Evolutionary conservation across 2,888 invertebrate genomes (phyloP).

Genomic region (Belgica antarctica): DNA sequence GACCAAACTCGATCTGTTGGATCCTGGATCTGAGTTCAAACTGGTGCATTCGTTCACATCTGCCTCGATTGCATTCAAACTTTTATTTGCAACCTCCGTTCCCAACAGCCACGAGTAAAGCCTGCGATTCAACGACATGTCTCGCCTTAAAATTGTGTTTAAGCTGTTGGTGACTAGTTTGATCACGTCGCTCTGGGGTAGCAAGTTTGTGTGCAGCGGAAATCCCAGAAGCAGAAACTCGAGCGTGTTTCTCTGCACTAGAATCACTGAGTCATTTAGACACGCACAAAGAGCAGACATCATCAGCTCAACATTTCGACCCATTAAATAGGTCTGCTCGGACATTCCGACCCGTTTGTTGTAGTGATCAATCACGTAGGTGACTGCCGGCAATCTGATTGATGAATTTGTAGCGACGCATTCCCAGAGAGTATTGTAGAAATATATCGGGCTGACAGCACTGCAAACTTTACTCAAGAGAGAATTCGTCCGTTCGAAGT

Average conservation of each 20-base stretch:
- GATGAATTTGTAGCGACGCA: constrained; percentile 77
- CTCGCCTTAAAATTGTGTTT: constrained; percentile 72
- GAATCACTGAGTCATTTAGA: constrained; percentile 73
- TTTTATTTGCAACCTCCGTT: constrained; percentile 58
- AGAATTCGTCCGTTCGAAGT: constrained; percentile 67
- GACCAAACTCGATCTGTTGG: background rate
- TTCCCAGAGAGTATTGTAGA: constrained; percentile 87
- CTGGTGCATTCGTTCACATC: constrained; percentile 24
- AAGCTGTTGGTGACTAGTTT: constrained; percentile 71
- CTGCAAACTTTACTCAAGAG: constrained; percentile 61
- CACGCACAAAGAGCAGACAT: constrained; percentile 75
- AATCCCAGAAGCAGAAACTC: constrained; percentile 80
- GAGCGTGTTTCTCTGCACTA: constrained; percentile 81
- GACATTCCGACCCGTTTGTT: constrained; percentile 75
- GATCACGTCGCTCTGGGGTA: constrained; percentile 67
- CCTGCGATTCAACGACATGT: constrained; percentile 85
- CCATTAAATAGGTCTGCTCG: constrained; percentile 79
- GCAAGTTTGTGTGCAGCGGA: constrained; percentile 77
- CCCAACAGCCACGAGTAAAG: constrained; percentile 83
- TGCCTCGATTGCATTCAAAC: constrained; percentile 2
- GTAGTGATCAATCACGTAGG: constrained; percentile 75
- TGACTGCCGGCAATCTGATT: constrained; percentile 77
- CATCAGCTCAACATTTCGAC: constrained; percentile 79
- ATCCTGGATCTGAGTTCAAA: constrained; percentile 22
- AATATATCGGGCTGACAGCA: constrained; percentile 73